Evolutionary conservation across 2,888 invertebrate species (phyloP), one percentile per base, ranked within the genome.

Genomic region (Diplazon laetatorius): DNA sequence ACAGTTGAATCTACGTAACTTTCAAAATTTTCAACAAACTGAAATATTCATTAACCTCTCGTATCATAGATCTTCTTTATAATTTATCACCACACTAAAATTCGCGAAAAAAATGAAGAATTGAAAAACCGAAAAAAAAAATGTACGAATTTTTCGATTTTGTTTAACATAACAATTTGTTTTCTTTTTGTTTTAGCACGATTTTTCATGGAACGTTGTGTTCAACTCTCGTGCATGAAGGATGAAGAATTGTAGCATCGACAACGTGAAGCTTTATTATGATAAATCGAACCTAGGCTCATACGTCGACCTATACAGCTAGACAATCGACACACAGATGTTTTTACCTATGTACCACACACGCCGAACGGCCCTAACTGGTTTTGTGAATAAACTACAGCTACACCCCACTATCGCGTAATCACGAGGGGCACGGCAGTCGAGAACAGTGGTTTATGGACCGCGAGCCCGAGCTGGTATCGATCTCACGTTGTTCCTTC

Each of bases 311-410:
- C 4, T 30, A n/a, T n/a, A 2, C 30, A 30, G 4, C 30, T 30
- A 30, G 0, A 22, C 6, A 39, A 12, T 60, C 42, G 20, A 12
- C 42, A 39, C 60, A 12, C 20, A 60, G 18, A 44, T 0, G 22
- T 0, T n/a, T 44, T 42, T 42, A 18, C 59, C 18, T 42, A 10
- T 35, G 18, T 35, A 1, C 6, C 37, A 10, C 12, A 10, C 12
- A 6, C 39, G 59, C 10, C 5, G 5, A 5, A 20, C 39, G 59
- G 12, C 2, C 59, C 70, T 65, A 87, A 89, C 89, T 83, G 89
- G 89, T 89, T 89, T 88, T 83, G 72, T 81, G 84, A 86, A 85
- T 82, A 74, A 78, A 80, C n/a, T n/a, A n/a, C 50, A 12, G 39
- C 39, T 63, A 69, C 39, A 46, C 22, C n/a, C n/a, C n/a, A 59